Evolutionary conservation across 2,797 vertebrate genomes (phyloP).

Genomic region (Sphenodon punctatus): DNA sequence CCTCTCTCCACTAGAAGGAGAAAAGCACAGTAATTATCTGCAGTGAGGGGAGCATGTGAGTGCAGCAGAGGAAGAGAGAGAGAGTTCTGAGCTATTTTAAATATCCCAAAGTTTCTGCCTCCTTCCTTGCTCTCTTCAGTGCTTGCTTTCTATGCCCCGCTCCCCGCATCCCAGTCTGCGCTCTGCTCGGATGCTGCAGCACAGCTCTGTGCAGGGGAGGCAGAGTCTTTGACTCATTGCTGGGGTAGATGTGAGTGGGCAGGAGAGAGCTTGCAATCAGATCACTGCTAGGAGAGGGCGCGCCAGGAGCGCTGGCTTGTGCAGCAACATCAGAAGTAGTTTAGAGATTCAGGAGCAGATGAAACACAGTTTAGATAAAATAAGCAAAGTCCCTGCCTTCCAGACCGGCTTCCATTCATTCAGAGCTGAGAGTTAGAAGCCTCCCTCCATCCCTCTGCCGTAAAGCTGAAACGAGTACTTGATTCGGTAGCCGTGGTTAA

Average conservation of each 20-base stretch:
- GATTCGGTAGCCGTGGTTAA: too few relatives aligned
- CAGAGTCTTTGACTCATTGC: not conserved
- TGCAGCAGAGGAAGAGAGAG: too few relatives aligned
- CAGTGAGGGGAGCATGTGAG: too few relatives aligned
- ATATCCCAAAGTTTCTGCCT: too few relatives aligned
- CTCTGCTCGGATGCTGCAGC: not conserved
- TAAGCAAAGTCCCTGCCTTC: not conserved
- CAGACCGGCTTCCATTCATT: not conserved
- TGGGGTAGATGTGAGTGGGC: not conserved
- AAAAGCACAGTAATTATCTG: too few relatives aligned
- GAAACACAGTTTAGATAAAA: not conserved
- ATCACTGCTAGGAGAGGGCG: too few relatives aligned
- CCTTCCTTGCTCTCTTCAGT: too few relatives aligned
- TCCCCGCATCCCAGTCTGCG: not conserved
- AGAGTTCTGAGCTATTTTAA: too few relatives aligned
- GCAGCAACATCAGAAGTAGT: not conserved
- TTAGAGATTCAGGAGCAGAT: not conserved
- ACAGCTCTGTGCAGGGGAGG: not conserved
- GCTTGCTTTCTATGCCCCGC: not conserved
- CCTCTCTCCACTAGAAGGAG: too few relatives aligned
- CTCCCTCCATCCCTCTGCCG: not conserved
- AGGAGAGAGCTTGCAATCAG: too few relatives aligned
- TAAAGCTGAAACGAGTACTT: too few relatives aligned
- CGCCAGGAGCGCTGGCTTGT: not conserved
- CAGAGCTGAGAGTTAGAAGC: not conserved